Evolutionary conservation across 2,797 vertebrate species (phyloP).

Genomic region (Decapterus maruadsi): DNA sequence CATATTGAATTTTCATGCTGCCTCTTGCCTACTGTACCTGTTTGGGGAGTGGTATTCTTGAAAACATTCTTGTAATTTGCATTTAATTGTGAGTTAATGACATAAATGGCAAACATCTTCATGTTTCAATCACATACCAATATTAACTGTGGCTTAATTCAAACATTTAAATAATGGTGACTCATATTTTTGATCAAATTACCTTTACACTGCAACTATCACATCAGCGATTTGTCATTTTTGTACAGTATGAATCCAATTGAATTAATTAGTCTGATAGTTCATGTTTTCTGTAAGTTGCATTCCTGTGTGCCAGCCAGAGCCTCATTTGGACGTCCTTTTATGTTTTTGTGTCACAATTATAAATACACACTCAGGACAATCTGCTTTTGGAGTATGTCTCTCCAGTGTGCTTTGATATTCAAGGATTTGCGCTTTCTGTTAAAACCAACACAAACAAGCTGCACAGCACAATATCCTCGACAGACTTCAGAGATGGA

Average conservation of each 20-base stretch:
- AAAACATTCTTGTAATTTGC: background rate
- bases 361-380: slow-evolving; percentile 63
- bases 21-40: no score
- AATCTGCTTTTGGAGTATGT: slow-evolving; percentile 61
- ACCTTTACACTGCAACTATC: background rate
- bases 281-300: background rate
- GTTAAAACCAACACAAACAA: slow-evolving; percentile 60
- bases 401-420: slow-evolving; percentile 55
- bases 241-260: background rate
- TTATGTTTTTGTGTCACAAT: slow-evolving; percentile 68
- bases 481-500: slow-evolving; percentile 55
- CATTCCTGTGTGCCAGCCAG: slow-evolving; percentile 40
- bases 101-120: no score
- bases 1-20: no score
- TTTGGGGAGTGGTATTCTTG: background rate
- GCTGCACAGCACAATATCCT: slow-evolving; percentile 36
- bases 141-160: no score
- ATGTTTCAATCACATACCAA: no score
- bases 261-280: background rate
- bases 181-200: background rate
- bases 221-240: background rate
- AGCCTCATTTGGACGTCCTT: slow-evolving; percentile 48
- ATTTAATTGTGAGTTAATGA: no score
- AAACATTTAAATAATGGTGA: no score
- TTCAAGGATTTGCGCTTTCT: slow-evolving; percentile 45